Percentiles rank a stretch among this genome's conserved stretches.
Conservation (phyloP, 2,113 vertebrate species). For the Peromyscus maniculatus region DNA sequence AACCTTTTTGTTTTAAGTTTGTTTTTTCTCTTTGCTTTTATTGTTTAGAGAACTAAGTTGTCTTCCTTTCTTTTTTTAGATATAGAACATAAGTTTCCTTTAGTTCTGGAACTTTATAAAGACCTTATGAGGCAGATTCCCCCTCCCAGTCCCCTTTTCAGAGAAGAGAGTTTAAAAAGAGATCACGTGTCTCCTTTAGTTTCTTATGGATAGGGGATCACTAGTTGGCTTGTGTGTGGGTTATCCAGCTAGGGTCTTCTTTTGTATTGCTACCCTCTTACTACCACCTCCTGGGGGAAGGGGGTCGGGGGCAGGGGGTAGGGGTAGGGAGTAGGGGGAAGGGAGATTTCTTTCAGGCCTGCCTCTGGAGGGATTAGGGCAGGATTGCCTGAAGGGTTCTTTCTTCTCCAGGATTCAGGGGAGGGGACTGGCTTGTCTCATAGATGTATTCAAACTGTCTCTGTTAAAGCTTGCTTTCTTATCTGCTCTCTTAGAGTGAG, state of each 20-base stretch:
- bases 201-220: conserved; percentile 58
- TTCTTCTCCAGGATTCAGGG: conserved; percentile 44
- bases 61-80: conserved; percentile 1
- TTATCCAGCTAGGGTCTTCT: conserved; percentile 5
- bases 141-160: conserved; percentile 4
- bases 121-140: background rate
- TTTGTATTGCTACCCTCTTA: conserved; percentile 56
- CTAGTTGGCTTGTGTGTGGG: conserved; percentile 52
- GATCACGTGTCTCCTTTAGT: conserved; percentile 53
- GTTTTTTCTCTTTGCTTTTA: conserved; percentile 61
- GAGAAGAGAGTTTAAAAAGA: conserved; percentile 56
- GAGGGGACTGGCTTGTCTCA: background rate
- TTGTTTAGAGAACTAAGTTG: conserved; percentile 49
- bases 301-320: background rate
- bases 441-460: background rate
- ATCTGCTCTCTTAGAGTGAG: background rate
- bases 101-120: conserved; percentile 65
- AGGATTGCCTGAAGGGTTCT: conserved; percentile 45
- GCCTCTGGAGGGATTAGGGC: background rate
- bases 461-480: background rate
- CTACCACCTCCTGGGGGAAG: conserved; percentile 18
- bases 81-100: conserved; percentile 11
- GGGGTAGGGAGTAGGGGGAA: background rate
- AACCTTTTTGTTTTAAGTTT: conserved; percentile 33
- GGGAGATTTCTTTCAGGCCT: conserved; percentile 35